Evolutionary conservation across 2,888 invertebrate species (phyloP).

Genomic region (Strigamia transsilvanica): DNA sequence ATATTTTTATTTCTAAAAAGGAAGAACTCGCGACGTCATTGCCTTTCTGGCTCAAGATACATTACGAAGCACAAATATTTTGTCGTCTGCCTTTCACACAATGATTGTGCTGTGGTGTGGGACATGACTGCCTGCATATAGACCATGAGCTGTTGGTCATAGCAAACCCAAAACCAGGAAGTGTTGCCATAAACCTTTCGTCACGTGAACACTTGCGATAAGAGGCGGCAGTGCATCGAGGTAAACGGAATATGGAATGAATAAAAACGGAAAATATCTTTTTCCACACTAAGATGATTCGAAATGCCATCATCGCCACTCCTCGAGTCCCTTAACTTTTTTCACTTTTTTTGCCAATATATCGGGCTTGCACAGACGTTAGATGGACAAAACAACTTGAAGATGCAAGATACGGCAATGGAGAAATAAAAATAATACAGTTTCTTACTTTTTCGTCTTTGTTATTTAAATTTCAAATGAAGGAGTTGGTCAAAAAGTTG

Average conservation of each 20-base stretch:
- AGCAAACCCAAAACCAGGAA: conserved; percentile 21
- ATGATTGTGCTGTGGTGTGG: background rate
- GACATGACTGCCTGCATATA: conserved; percentile 22
- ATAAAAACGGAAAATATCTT: conserved; percentile 29
- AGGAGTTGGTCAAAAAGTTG: background rate
- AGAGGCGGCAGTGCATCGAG: conserved; percentile 30
- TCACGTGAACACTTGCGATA: conserved; percentile 21
- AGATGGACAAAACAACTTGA: background rate
- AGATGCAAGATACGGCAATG: background rate
- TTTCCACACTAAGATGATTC: conserved; percentile 25
- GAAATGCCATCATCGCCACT: background rate
- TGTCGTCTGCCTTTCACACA: conserved; percentile 30
- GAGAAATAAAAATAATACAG: background rate
- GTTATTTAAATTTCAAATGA: conserved; percentile 11
- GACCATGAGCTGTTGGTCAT: conserved; percentile 17
- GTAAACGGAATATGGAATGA: conserved; percentile 30
- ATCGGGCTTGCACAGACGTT: background rate
- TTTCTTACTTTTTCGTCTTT: background rate
- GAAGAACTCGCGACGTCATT: background rate
- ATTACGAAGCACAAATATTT: conserved; percentile 30
- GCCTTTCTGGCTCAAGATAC: background rate
- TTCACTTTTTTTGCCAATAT: conserved; percentile 1
- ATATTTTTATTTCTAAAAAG: background rate
- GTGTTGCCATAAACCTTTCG: conserved; percentile 18
- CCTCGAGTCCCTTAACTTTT: background rate